Conservation (phyloP, 2,888 invertebrate genomes). For the Pterobdella sp. region DNA sequence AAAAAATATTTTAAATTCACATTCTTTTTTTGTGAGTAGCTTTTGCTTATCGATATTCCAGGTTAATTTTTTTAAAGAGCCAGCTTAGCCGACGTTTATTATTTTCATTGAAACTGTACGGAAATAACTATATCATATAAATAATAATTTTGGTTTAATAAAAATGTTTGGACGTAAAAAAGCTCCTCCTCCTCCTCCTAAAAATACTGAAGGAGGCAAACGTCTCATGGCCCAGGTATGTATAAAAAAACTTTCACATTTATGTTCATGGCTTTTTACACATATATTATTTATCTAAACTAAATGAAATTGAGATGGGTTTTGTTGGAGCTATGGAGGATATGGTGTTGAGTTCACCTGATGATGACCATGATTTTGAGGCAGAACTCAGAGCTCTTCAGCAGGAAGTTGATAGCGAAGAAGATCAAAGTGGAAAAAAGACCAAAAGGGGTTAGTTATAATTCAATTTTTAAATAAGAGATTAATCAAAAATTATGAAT, state of each 20-base stretch:
- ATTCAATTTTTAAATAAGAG: not conserved
- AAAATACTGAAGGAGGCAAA: conserved; percentile 32
- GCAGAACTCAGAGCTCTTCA: conserved; percentile 72
- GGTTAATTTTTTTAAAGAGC: too few relatives aligned
- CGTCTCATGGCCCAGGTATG: conserved; percentile 34
- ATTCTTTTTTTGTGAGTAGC: too few relatives aligned
- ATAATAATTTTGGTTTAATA: too few relatives aligned
- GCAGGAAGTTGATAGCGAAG: conserved; percentile 39
- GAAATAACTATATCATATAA: too few relatives aligned
- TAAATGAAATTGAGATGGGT: conserved; percentile 24
- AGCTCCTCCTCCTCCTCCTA: conserved; percentile 24
- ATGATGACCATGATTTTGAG: conserved; percentile 65
- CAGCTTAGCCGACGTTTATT: too few relatives aligned
- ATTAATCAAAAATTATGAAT: not conserved
- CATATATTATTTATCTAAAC: not conserved
- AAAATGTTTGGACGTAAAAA: conserved; percentile 36
- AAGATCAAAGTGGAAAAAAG: not conserved
- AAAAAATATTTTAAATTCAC: too few relatives aligned
- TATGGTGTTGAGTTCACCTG: conserved; percentile 30
- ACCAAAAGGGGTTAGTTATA: not conserved
- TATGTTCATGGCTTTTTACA: not conserved
- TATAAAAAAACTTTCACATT: not conserved
- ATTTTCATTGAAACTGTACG: too few relatives aligned
- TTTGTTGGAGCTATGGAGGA: conserved; percentile 30
- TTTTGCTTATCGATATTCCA: too few relatives aligned